A percentile compares a stretch with the other conserved stretches of the same genome.
Evolutionary conservation across 2,888 invertebrate species (phyloP).

Genomic region (Andrena dorsata): DNA sequence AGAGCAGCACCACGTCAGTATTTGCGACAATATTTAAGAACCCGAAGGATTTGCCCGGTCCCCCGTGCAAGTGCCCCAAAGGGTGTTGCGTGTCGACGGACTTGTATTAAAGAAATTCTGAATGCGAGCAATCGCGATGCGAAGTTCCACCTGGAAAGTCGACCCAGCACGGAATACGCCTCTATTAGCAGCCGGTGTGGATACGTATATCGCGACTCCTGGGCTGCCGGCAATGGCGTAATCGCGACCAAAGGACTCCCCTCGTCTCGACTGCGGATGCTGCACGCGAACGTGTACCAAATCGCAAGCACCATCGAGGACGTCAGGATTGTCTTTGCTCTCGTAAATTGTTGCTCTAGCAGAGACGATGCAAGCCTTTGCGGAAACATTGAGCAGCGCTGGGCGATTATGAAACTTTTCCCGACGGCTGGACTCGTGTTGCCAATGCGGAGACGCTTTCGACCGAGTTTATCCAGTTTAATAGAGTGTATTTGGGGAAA

Average conservation of each 20-base stretch:
- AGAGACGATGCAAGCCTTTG: too few species aligned
- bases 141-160: constrained; percentile 37
- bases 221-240: constrained; percentile 52
- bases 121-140: constrained; percentile 10
- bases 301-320: background rate
- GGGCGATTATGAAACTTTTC: too few species aligned
- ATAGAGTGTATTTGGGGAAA: background rate
- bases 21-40: background rate
- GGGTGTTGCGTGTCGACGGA: background rate
- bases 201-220: constrained; percentile 40
- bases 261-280: background rate
- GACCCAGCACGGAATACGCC: constrained; percentile 44
- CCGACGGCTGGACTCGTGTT: too few species aligned
- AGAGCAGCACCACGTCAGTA: background rate
- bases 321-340: too few species aligned
- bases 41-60: background rate
- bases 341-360: too few species aligned
- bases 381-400: too few species aligned
- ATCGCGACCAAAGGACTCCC: background rate
- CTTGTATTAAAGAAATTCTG: constrained; percentile 40
- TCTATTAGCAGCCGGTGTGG: constrained; percentile 52
- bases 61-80: background rate
- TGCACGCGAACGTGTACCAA: background rate
- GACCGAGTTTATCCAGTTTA: background rate
- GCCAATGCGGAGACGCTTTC: too few species aligned